Conservation (phyloP, 1,140 invertebrate species). For the Drosophila nebulosa region DNA sequence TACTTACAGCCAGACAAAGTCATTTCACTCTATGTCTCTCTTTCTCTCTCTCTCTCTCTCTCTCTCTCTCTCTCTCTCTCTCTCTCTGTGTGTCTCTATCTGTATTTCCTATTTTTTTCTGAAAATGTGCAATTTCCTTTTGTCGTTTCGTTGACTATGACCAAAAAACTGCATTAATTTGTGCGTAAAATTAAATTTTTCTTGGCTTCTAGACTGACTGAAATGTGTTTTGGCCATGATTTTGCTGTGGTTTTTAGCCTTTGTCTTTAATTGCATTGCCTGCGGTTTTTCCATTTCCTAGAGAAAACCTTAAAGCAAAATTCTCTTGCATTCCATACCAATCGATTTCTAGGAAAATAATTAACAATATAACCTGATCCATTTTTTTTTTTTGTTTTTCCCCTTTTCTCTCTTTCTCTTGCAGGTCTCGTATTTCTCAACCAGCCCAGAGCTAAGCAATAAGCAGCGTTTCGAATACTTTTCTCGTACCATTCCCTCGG, state of each 20-base stretch:
- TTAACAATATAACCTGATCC: neutral
- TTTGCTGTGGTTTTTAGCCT: neutral
- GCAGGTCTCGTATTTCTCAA: constrained; percentile 97
- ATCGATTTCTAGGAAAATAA: neutral
- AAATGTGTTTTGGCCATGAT: neutral
- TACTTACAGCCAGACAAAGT: constrained; percentile 14
- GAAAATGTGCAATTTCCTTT: neutral
- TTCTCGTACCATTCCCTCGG: constrained; percentile 95
- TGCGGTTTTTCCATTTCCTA: no score
- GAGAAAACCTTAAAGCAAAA: no score
- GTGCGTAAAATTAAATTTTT: constrained; percentile 60
- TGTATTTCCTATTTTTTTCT: neutral
- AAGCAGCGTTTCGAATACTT: constrained; percentile 98
- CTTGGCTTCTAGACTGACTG: neutral
- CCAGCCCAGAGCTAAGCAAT: constrained; percentile 96
- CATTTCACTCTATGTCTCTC: neutral
- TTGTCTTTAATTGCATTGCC: no score
- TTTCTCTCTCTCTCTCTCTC: neutral
- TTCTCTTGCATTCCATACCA: no score
- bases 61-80: neutral
- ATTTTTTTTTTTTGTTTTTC: neutral
- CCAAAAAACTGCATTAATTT: constrained; percentile 31
- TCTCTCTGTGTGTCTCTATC: neutral
- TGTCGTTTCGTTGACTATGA: neutral
- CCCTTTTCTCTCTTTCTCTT: constrained; percentile 37